These are phyloP conservation scores for Mesaphorura yosii DNA, from an alignment of 1,140 invertebrate genomes.

Conservation along the genomic window DNA sequence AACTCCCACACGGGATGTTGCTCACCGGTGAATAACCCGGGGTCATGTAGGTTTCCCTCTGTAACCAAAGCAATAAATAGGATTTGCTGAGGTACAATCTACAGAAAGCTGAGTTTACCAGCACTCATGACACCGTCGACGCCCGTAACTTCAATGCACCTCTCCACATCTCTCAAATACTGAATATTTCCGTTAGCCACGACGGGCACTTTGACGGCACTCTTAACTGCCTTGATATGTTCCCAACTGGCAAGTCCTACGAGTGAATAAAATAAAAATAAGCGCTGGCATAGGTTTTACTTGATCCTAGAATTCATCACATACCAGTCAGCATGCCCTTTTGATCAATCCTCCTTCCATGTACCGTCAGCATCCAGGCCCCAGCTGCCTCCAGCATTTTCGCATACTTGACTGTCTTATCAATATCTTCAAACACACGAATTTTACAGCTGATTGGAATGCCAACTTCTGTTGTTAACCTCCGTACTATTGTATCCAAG, in stretches of 20 bases:
- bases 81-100: too few species aligned
- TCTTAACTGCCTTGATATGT: conserved; percentile 7
- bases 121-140: conserved; percentile 80
- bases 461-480: conserved; percentile 47
- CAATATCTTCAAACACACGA: conserved; percentile 74
- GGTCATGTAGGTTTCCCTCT: conserved; percentile 93
- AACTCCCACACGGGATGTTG: conserved; percentile 72
- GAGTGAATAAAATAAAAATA: neutral
- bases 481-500: conserved; percentile 63
- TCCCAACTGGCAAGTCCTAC: conserved; percentile 5
- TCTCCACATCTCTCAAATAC: conserved; percentile 70
- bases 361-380: conserved; percentile 82
- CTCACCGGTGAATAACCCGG: conserved; percentile 59
- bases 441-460: conserved; percentile 95
- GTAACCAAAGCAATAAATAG: too few species aligned
- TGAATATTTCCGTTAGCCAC: conserved; percentile 98
- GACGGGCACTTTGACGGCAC: conserved; percentile 72
- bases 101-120: too few species aligned
- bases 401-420: conserved; percentile 82
- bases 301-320: conserved; percentile 86
- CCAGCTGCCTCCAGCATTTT: conserved; percentile 88
- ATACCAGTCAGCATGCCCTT: conserved; percentile 88
- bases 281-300: conserved; percentile 55
- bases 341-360: conserved; percentile 90
- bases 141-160: conserved; percentile 73